Evolutionary conservation across 2,113 vertebrate genomes (phyloP).

Genomic region (Mesoclemmys tuberculata): DNA sequence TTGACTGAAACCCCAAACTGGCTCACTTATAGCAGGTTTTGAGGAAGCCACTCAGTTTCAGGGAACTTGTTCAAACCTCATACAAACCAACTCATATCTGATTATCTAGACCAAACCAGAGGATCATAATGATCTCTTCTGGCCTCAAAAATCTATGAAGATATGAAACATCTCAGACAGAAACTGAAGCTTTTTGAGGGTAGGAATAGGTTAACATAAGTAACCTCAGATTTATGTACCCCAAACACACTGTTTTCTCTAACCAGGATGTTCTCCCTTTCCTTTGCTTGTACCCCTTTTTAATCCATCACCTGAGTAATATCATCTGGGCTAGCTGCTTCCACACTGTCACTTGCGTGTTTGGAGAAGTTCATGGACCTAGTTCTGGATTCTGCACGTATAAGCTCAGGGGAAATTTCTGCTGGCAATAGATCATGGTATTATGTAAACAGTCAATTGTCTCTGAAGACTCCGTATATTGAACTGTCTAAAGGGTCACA

Average conservation of each 20-base stretch:
- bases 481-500: neutral
- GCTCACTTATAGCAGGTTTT: neutral
- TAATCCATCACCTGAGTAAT: neutral
- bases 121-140: neutral
- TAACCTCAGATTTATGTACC: neutral
- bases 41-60: neutral
- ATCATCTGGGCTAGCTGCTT: neutral
- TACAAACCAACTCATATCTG: neutral
- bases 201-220: neutral
- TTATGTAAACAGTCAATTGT: neutral
- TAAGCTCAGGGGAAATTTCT: neutral
- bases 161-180: neutral
- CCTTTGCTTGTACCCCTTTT: neutral
- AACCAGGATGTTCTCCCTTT: neutral
- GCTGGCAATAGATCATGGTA: neutral
- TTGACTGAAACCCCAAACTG: neutral
- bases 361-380: neutral
- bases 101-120: neutral
- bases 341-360: neutral
- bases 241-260: neutral
- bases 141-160: neutral
- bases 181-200: neutral
- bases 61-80: neutral
- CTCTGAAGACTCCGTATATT: neutral
- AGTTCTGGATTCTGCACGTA: neutral